A percentile compares a stretch with the other conserved stretches of the same genome.
phyloP scores from a whole-genome alignment of 2,113 vertebrate genomes.

The Aythya baeri region DNA sequence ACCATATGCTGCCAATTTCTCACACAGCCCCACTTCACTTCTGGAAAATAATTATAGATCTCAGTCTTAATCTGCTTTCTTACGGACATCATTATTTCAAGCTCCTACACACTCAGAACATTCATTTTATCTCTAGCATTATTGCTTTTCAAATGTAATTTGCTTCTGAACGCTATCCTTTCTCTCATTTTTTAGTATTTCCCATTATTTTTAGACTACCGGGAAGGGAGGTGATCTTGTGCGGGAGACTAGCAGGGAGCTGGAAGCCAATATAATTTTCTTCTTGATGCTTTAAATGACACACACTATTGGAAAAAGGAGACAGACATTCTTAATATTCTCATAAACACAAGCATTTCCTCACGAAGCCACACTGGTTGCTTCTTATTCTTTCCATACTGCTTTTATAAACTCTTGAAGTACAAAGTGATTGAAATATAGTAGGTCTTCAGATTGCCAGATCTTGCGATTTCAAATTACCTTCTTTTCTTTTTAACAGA shows the following conservation, averaged over 20 bases:
- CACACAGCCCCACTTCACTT: neutral
- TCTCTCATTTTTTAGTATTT: neutral
- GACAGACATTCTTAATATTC: constrained; percentile 37
- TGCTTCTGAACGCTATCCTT: neutral
- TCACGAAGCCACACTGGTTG: constrained; percentile 15
- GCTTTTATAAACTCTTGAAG: constrained; percentile 26
- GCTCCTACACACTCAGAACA: neutral
- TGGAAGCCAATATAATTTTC: constrained; percentile 16
- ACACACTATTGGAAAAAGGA: neutral
- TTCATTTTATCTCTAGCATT: neutral
- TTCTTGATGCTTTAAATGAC: constrained; percentile 32
- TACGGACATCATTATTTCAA: neutral
- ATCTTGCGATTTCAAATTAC: constrained; percentile 6
- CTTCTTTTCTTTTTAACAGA: neutral
- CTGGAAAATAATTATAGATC: neutral
- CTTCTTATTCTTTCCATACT: constrained; percentile 26
- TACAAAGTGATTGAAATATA: constrained; percentile 6
- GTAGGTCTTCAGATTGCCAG: neutral
- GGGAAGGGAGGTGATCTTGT: neutral
- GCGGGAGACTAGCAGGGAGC: constrained; percentile 5
- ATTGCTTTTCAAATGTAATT: neutral
- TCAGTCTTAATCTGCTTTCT: neutral
- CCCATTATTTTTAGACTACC: neutral
- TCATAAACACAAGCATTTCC: constrained; percentile 54
- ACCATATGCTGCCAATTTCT: neutral